Conservation (phyloP, 2,113 vertebrate species). For the Pedionomus torquatus region DNA sequence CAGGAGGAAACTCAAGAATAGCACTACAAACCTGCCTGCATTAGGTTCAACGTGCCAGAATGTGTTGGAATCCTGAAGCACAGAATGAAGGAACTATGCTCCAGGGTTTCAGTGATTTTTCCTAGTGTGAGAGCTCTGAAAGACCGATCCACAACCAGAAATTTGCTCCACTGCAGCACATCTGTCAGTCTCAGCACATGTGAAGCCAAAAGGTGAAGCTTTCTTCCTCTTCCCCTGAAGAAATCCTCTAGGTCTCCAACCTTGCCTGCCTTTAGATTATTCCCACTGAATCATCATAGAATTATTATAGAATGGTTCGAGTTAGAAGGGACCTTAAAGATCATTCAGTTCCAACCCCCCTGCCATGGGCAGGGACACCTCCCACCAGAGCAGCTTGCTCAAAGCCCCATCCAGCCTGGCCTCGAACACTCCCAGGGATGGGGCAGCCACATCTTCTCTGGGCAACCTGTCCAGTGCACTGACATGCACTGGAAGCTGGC, state of each 20-base stretch:
- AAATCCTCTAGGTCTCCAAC: not conserved
- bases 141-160: not conserved
- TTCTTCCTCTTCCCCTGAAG: not conserved
- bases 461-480: too few species aligned
- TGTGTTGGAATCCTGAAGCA: not conserved
- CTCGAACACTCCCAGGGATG: too few species aligned
- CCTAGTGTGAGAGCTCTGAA: not conserved
- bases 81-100: not conserved
- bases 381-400: too few species aligned
- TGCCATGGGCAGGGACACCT: too few species aligned
- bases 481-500: not conserved
- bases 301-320: too few species aligned
- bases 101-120: not conserved
- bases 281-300: not conserved
- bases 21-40: not conserved
- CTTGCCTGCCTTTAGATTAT: not conserved
- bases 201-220: not conserved
- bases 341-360: too few species aligned
- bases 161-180: not conserved
- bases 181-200: not conserved
- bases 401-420: too few species aligned
- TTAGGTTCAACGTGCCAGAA: not conserved
- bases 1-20: conserved; percentile 22
- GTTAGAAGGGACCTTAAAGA: too few species aligned
- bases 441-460: too few species aligned